Base-by-base conservation (phyloP, 2,888 invertebrate species). In the Chloromyia formosa region DNA sequence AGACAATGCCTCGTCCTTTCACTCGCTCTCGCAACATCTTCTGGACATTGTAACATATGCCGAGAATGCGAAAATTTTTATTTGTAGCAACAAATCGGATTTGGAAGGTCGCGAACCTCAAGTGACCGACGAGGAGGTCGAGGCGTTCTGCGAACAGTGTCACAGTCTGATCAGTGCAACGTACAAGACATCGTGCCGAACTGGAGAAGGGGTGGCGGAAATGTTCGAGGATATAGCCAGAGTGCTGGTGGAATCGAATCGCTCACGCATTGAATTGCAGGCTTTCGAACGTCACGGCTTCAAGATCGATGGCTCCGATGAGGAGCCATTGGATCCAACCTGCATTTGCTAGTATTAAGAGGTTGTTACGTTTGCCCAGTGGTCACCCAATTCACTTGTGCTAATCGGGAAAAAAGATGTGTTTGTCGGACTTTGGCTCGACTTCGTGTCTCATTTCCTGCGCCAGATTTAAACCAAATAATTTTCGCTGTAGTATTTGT, bases 31-130 rank as follows among this genome's bases (percentile, higher is more conserved):
- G 54, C 96, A 97, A 83, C 96, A 97, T 85, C 87, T 97, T 71
- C 88, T 97, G 72, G 97, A 97, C 82, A 95, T 96, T 81, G 95
- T 96, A 1, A 94, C 95, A 54, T 95, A 95, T 84, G 95, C 96
- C 10, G 96, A 97, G 84, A 96, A 95, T 86, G 96, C 96, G 4
- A 95, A 96, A 86, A 96, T 97, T 84, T 97, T 95, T 86, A 88
- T 97, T 16, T 96, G 97, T 86, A 96, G 96, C 66, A 97, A 96
- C 83, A 96, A 96, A 86, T 90, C 90, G 68, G 97, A 97, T 85
- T 86, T 94, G 71, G 93, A 92, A 81, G 90, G 90, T 12, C 85
- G 87, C 22, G 89, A 89, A 72, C 92, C 93, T 0, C 93, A 94
- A 85, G 84, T 96, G 9, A 92, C 92, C 16, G 94, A 96, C 83